phyloP scores from a whole-genome alignment of 2,888 invertebrate genomes.

The Melitaea athalia region DNA sequence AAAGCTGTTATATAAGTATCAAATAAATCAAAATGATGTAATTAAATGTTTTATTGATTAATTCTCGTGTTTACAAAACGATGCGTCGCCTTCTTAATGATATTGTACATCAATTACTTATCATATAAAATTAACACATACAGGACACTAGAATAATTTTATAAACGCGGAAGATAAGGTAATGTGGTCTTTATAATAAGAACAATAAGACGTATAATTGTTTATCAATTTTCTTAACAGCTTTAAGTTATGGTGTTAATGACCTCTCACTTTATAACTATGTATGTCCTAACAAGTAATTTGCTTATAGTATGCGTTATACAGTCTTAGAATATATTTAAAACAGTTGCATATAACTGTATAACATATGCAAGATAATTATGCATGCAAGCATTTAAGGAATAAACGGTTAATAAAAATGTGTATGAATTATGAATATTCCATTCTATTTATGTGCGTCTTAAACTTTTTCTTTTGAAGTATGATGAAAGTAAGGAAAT shows the following conservation, averaged over 20 bases:
- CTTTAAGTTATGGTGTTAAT: slow-evolving; percentile 29
- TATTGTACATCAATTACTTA: slow-evolving; percentile 34
- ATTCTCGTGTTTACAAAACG: slow-evolving; percentile 50
- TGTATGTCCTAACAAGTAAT: slow-evolving; percentile 11
- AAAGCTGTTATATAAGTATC: background rate
- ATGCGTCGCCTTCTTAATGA: slow-evolving; percentile 37
- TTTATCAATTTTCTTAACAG: slow-evolving; percentile 2
- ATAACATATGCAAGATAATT: background rate
- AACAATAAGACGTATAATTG: slow-evolving; percentile 9
- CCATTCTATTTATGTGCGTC: no score
- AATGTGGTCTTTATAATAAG: slow-evolving; percentile 13
- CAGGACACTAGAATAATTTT: background rate
- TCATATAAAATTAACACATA: slow-evolving; percentile 5
- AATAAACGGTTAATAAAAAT: background rate
- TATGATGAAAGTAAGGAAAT: no score
- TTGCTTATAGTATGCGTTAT: slow-evolving; percentile 3
- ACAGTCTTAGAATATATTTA: background rate
- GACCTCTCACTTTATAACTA: slow-evolving; percentile 23
- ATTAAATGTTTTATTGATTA: slow-evolving; percentile 50
- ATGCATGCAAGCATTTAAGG: background rate
- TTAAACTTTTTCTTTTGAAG: no score
- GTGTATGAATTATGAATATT: background rate
- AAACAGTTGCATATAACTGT: no score
- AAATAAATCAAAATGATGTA: slow-evolving; percentile 27
- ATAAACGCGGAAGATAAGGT: no score